Evolutionary conservation across 2,797 vertebrate species (phyloP).

Genomic region (Danio kyathit): DNA sequence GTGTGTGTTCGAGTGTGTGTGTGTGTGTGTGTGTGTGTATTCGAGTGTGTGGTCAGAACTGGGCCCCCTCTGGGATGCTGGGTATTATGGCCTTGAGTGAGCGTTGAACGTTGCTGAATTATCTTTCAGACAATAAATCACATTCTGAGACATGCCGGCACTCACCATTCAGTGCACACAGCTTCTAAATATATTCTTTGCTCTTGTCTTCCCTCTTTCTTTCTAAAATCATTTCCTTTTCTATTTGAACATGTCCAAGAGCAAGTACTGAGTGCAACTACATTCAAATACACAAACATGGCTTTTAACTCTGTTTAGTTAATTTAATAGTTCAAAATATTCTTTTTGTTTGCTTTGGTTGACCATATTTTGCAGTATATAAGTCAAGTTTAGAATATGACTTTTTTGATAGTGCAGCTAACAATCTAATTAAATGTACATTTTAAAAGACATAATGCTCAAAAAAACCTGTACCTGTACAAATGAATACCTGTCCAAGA

Average conservation of each 20-base stretch:
- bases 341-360: not conserved
- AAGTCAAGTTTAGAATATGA: too few species aligned
- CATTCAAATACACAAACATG: not conserved
- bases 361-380: too few species aligned
- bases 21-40: too few species aligned
- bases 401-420: too few species aligned
- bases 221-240: not conserved
- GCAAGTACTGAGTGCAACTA: not conserved
- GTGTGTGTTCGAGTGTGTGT: constrained; percentile 38
- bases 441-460: too few species aligned
- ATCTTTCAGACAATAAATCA: constrained; percentile 61
- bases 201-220: not conserved
- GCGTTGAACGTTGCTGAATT: constrained; percentile 57
- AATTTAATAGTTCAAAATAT: not conserved
- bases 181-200: constrained; percentile 18
- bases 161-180: constrained; percentile 31
- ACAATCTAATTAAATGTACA: too few species aligned
- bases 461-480: too few species aligned
- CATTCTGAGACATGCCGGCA: constrained; percentile 42
- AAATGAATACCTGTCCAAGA: too few species aligned
- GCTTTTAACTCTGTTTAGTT: not conserved
- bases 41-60: constrained; percentile 31
- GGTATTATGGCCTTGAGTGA: constrained; percentile 65
- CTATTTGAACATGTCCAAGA: not conserved
- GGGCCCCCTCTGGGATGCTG: constrained; percentile 28